Evolutionary conservation across 2,113 vertebrate genomes (phyloP).

Genomic region (Zeus faber): DNA sequence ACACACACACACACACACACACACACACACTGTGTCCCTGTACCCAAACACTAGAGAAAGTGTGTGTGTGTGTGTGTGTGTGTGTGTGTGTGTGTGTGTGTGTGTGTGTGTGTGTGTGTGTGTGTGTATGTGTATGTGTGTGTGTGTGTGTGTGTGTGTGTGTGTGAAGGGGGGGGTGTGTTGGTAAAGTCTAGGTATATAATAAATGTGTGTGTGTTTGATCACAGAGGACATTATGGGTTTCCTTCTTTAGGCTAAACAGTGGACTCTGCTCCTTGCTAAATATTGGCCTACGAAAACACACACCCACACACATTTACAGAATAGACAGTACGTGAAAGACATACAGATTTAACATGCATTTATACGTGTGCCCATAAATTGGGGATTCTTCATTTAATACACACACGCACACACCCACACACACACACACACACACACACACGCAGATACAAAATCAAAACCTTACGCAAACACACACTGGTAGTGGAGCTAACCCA

Average conservation of each 20-base stretch:
- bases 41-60: no score
- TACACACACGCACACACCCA: constrained; percentile 1
- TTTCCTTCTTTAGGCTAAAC: constrained; percentile 69
- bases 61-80: constrained; percentile 3
- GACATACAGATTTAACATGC: constrained; percentile 39
- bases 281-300: constrained; percentile 74
- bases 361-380: constrained; percentile 35
- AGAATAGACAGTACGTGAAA: no score
- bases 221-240: constrained; percentile 62
- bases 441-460: constrained; percentile 1
- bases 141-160: constrained; percentile 7
- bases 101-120: constrained; percentile 4
- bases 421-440: not conserved
- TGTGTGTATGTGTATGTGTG: not conserved
- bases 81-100: not conserved
- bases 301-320: constrained; percentile 17
- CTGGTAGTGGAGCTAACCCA: not conserved
- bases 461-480: constrained; percentile 5
- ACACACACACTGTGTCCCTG: not conserved
- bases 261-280: constrained; percentile 60
- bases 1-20: constrained; percentile 6
- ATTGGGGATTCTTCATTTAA: constrained; percentile 51
- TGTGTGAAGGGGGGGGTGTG: not conserved
- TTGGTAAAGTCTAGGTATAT: not conserved
- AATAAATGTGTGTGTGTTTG: constrained; percentile 3